Percentiles rank a stretch among this genome's conserved stretches.
phyloP scores from a whole-genome alignment of 2,888 invertebrate species.

The Lasius fuliginosus region DNA sequence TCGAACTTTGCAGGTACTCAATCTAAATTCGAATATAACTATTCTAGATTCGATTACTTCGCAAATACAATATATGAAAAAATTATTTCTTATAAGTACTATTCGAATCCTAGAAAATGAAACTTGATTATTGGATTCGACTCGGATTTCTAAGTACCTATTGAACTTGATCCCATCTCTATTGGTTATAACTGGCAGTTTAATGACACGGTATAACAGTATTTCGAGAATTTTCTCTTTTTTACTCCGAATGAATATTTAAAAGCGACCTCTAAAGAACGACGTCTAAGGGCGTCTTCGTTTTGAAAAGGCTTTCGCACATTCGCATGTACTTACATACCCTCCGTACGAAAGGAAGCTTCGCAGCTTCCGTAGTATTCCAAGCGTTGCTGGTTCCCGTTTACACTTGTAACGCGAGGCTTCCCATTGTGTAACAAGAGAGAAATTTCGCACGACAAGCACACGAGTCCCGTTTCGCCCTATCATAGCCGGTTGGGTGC shows the following conservation, averaged over 20 bases:
- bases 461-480: constrained; percentile 3
- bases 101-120: too few relatives aligned
- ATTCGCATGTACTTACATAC: constrained; percentile 17
- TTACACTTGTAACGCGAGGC: constrained; percentile 55
- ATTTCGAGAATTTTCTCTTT: background rate
- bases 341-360: background rate
- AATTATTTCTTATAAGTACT: too few relatives aligned
- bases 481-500: constrained; percentile 53
- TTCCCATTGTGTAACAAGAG: constrained; percentile 61
- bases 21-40: too few relatives aligned
- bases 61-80: too few relatives aligned
- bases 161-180: too few relatives aligned
- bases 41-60: too few relatives aligned
- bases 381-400: constrained; percentile 42
- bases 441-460: constrained; percentile 62
- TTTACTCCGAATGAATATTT: background rate
- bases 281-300: constrained; percentile 16
- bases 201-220: background rate
- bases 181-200: background rate
- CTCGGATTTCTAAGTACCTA: too few relatives aligned
- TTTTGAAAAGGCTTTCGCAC: constrained; percentile 36
- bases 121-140: too few relatives aligned
- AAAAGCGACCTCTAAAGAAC: constrained; percentile 4
- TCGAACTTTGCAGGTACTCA: too few relatives aligned
- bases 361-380: constrained; percentile 45